These are phyloP conservation scores for Schrankia costaestrigalis DNA, from an alignment of 2,888 invertebrate genomes.

Conservation along the genomic window DNA sequence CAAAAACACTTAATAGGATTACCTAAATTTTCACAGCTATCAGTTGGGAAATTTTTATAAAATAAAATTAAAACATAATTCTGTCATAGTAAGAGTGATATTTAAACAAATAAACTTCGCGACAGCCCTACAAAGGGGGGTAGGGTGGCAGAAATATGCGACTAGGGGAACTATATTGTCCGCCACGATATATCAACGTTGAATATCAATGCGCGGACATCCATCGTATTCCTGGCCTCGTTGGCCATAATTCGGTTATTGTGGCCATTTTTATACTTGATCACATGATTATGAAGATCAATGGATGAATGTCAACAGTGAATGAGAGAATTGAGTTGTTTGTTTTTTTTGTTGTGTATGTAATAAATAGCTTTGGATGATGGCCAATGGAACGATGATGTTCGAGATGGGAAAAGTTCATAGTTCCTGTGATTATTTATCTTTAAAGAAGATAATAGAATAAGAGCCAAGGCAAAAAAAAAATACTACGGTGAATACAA, in stretches of 20 bases:
- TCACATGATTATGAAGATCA: conserved; percentile 60
- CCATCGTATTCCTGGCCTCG: conserved; percentile 52
- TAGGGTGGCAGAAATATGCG: conserved; percentile 48
- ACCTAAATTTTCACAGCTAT: too few relatives aligned
- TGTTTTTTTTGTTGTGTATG: conserved; percentile 4
- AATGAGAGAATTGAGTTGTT: conserved; percentile 23
- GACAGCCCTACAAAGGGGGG: conserved; percentile 46
- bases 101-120: neutral
- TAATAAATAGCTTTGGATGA: too few relatives aligned
- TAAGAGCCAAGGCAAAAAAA: too few relatives aligned
- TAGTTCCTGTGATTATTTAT: too few relatives aligned
- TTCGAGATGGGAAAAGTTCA: too few relatives aligned
- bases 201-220: conserved; percentile 68
- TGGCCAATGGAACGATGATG: too few relatives aligned
- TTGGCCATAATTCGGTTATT: conserved; percentile 62
- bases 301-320: conserved; percentile 35
- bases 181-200: conserved; percentile 66
- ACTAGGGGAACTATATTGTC: conserved; percentile 60
- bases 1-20: too few relatives aligned
- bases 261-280: conserved; percentile 48
- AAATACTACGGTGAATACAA: too few relatives aligned
- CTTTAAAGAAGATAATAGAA: too few relatives aligned
- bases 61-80: too few relatives aligned
- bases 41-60: neutral
- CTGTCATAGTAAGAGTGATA: too few relatives aligned